Conservation (phyloP, 2,113 vertebrate genomes). For the Ahaetulla prasina region DNA sequence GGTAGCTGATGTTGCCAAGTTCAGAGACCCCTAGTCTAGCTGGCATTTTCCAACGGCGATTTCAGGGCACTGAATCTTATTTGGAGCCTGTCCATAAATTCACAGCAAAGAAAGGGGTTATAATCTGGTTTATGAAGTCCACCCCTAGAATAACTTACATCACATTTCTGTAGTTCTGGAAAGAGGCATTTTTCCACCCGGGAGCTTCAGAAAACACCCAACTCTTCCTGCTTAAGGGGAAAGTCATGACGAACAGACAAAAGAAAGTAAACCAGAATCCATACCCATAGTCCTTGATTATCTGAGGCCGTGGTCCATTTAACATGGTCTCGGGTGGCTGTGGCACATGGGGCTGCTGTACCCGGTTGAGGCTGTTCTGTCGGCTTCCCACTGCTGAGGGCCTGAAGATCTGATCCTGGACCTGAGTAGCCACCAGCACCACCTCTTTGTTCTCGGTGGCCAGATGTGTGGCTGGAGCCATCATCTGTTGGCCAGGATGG, state of each 20-base stretch:
- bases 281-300: constrained; percentile 83
- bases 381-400: constrained; percentile 64
- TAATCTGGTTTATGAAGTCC: background rate
- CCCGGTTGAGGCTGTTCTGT: constrained; percentile 80
- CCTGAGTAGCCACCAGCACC: constrained; percentile 64
- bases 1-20: background rate
- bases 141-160: background rate
- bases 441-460: constrained; percentile 73
- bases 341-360: constrained; percentile 71
- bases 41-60: background rate
- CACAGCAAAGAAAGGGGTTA: background rate
- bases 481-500: constrained; percentile 75
- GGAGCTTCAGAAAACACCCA: background rate
- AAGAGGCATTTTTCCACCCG: background rate
- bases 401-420: constrained; percentile 77
- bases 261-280: constrained; percentile 27
- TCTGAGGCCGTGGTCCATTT: constrained; percentile 82
- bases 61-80: background rate
- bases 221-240: background rate
- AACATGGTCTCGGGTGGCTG: constrained; percentile 73
- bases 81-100: background rate
- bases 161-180: background rate
- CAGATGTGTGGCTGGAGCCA: constrained; percentile 67
- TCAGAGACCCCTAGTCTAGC: background rate
- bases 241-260: rapidly evolving